Evolutionary conservation across 2,113 vertebrate genomes (phyloP).

Genomic region (Lepus timidus): DNA sequence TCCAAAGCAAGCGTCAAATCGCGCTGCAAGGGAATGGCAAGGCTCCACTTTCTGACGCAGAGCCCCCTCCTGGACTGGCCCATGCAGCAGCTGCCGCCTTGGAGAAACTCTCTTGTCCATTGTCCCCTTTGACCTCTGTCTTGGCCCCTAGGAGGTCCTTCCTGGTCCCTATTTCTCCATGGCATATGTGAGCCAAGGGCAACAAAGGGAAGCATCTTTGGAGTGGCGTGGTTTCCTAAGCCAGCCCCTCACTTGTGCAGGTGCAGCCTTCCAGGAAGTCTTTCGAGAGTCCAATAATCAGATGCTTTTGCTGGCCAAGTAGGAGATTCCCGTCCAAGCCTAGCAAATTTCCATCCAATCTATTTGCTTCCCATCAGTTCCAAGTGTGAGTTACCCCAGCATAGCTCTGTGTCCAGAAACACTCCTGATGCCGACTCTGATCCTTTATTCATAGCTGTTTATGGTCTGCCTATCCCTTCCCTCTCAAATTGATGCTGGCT

Average conservation of each 20-base stretch:
- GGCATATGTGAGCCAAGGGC: background rate
- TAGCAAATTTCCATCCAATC: slow-evolving; percentile 32
- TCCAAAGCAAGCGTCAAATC: background rate
- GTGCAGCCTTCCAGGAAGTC: background rate
- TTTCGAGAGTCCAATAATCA: background rate
- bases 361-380: slow-evolving; percentile 20
- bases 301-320: background rate
- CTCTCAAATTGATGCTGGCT: background rate
- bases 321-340: slow-evolving; percentile 11
- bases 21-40: background rate
- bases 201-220: background rate
- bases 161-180: background rate
- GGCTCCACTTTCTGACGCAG: background rate
- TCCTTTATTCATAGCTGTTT: slow-evolving; percentile 31
- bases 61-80: background rate
- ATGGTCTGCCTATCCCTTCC: background rate
- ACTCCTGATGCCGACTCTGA: background rate
- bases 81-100: too few relatives aligned
- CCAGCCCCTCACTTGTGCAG: background rate
- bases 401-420: background rate
- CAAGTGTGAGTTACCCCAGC: background rate
- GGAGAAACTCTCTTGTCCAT: background rate
- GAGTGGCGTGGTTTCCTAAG: background rate
- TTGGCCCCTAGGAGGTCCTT: background rate
- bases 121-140: background rate